Evolutionary conservation across 2,113 vertebrate genomes (phyloP).

Genomic region (Harpagus bidentatus): DNA sequence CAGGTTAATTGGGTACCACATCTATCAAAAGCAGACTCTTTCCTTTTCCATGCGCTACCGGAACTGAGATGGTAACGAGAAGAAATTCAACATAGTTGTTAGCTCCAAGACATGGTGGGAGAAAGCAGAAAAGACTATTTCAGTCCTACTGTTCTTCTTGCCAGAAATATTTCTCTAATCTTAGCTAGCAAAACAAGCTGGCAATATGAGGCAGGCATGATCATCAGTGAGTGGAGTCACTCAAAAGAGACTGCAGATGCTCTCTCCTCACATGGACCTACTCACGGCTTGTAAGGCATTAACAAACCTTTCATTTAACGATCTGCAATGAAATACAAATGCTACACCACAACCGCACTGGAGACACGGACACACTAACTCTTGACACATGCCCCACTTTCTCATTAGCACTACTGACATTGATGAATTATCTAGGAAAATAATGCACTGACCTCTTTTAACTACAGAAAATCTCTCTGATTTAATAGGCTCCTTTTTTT

Average conservation of each 20-base stretch:
- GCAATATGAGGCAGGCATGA: neutral
- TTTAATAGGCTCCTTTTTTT: neutral
- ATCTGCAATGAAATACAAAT: neutral
- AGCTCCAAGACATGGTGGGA: neutral
- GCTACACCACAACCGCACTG: neutral
- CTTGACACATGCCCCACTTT: neutral
- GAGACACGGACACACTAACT: neutral
- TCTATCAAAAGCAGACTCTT: neutral
- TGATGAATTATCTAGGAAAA: conserved; percentile 8
- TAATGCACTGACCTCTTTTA: conserved; percentile 21
- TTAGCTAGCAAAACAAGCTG: neutral
- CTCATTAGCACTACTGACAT: neutral
- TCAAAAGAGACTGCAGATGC: neutral
- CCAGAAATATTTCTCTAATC: neutral
- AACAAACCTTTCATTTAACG: neutral
- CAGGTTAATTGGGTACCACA: rapidly evolving
- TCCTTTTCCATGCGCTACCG: neutral
- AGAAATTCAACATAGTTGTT: neutral
- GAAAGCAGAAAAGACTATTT: neutral
- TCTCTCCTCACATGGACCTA: neutral
- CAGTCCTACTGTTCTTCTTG: neutral
- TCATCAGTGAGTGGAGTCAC: neutral
- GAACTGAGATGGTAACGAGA: neutral
- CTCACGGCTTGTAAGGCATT: neutral
- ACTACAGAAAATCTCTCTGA: neutral